Evolutionary conservation across 2,113 vertebrate genomes (phyloP), one percentile per base, ranked within the genome.

Genomic region (Elephas maximus): DNA sequence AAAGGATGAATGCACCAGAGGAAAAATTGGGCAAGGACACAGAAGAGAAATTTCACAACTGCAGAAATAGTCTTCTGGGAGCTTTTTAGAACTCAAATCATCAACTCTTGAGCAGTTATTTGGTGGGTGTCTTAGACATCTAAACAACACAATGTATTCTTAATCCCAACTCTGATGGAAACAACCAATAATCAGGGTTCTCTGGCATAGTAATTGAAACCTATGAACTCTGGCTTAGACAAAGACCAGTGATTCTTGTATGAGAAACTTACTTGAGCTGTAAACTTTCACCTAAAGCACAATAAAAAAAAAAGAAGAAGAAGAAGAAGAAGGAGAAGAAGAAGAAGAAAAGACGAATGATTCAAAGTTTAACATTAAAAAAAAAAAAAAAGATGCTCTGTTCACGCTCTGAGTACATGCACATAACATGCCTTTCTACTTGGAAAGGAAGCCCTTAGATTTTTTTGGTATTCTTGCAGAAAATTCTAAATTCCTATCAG

Each of bases 401-500:
- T 28, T 12, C 8, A 83, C 88, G 65, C 30, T 69, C 9, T 83
- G 63, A 89, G 83, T 18, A 28, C 23, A 77, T 28, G 63, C 41
- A 84, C 45, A 41, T 60, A 45, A 4, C 20, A 37, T 4, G 8
- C 9, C 23, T 77, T 73, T 69, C 20, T 90, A 6, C 53, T 80
- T 79, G 82, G 26, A 82, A 76, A 85, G 81, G 33, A 71, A 51
- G 20, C 65, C 17, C 17, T 23, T n/a, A 2, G 2, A 10, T 84
- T 83, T 51, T 48, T 85, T 79, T 48, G 10, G 6, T n/a, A 53
- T 81, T 87, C 41, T 20, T 84, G 10, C 11, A 85, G 57, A 74
- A 92, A 84, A 84, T 84, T 95, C 53, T 65, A 60, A 77, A 88
- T 71, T 93, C 63, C 33, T 80, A 4, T n/a, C 1, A 83, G 41